phyloP scores from a whole-genome alignment of 2,797 vertebrate species.

The Sardinella longiceps region DNA sequence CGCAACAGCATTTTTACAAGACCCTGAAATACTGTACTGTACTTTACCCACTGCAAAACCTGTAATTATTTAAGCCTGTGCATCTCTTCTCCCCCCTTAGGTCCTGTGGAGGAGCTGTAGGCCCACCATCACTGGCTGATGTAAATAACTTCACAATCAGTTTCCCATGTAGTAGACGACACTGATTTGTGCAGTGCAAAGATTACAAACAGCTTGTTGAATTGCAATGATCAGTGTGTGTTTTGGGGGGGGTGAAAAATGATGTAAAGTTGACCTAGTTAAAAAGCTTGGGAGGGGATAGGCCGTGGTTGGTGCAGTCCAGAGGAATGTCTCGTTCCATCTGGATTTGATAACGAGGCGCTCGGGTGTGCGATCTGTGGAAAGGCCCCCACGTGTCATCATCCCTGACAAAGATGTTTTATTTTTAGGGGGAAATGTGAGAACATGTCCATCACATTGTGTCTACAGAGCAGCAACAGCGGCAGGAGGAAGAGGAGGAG shows the following conservation, averaged over 20 bases:
- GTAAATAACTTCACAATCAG: neutral
- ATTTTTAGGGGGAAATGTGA: slow-evolving; percentile 25
- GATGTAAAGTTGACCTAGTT: slow-evolving; percentile 22
- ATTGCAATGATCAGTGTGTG: neutral
- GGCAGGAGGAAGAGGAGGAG: neutral
- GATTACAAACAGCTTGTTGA: neutral
- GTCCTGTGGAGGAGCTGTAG: neutral
- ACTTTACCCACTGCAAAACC: neutral
- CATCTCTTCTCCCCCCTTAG: neutral
- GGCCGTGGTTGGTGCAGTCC: neutral
- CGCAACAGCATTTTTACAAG: slow-evolving; percentile 20
- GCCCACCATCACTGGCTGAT: neutral
- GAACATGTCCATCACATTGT: slow-evolving; percentile 4
- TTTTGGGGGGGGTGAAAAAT: neutral
- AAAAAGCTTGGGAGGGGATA: neutral
- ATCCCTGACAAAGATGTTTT: neutral
- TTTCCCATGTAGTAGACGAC: neutral
- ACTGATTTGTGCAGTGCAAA: neutral
- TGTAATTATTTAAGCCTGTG: slow-evolving; percentile 18
- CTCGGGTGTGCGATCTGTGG: neutral
- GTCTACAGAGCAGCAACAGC: slow-evolving; percentile 28
- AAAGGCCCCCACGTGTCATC: slow-evolving; percentile 7
- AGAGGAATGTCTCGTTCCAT: neutral
- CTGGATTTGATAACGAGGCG: neutral
- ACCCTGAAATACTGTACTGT: neutral